Evolutionary conservation across 2,888 invertebrate genomes (phyloP).

Genomic region (Frankliniella intonsa): DNA sequence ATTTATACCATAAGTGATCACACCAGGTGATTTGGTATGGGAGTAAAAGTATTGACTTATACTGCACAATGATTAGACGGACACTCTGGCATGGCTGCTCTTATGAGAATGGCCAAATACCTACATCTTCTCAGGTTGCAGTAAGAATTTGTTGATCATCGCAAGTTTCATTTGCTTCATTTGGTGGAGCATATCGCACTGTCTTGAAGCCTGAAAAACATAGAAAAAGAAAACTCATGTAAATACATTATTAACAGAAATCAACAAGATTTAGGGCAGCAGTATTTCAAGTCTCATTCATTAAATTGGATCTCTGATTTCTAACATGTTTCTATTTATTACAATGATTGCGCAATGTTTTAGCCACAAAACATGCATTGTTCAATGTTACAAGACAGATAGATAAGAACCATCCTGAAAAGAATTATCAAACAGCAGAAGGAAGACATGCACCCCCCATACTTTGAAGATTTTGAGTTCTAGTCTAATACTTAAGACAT

Average conservation of each 20-base stretch:
- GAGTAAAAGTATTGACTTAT: too few species aligned
- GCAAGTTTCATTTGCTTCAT: not conserved
- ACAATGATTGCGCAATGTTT: not conserved
- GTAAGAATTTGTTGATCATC: conserved; percentile 14
- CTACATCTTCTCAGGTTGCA: not conserved
- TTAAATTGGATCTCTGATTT: too few species aligned
- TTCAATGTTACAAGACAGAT: not conserved
- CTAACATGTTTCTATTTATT: too few species aligned
- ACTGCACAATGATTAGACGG: not conserved
- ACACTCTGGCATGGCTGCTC: too few species aligned
- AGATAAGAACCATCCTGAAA: not conserved
- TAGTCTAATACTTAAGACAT: too few species aligned
- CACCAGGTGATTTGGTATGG: too few species aligned
- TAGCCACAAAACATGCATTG: not conserved
- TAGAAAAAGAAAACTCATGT: not conserved
- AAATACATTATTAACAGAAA: not conserved
- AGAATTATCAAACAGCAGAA: too few species aligned
- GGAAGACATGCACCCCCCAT: too few species aligned
- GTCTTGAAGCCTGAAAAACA: conserved; percentile 17
- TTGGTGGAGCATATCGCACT: not conserved
- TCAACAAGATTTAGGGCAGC: not conserved
- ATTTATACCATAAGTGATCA: too few species aligned
- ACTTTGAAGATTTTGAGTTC: too few species aligned
- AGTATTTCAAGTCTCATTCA: not conserved
- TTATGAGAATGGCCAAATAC: too few species aligned